Percentiles rank a stretch among this genome's conserved stretches.
Evolutionary conservation across 2,888 invertebrate genomes (phyloP).

Genomic region (Eupithecia subumbrata): DNA sequence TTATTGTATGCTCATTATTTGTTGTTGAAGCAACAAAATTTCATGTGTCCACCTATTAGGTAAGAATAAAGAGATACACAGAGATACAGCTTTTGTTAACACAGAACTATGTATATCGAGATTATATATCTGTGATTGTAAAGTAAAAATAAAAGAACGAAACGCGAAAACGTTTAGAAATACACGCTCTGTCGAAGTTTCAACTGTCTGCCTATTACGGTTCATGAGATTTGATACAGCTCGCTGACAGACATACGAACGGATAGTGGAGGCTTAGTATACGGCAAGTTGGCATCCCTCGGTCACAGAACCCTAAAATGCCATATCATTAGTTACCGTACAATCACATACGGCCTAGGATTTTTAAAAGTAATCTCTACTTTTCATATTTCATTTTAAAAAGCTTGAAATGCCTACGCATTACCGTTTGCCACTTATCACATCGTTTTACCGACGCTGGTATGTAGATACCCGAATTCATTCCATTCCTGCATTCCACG

Average conservation of each 20-base stretch:
- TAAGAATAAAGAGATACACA: neutral
- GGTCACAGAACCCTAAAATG: neutral
- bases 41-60: neutral
- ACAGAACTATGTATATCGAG: too few relatives aligned
- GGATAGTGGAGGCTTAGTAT: neutral
- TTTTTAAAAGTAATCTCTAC: neutral
- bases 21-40: neutral
- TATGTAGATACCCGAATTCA: conserved; percentile 1
- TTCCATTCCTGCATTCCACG: conserved; percentile 9
- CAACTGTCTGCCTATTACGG: neutral
- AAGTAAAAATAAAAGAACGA: too few relatives aligned
- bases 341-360: neutral
- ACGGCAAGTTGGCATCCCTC: neutral
- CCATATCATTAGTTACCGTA: neutral
- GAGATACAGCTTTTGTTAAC: too few relatives aligned
- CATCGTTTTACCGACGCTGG: neutral
- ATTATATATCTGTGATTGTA: too few relatives aligned
- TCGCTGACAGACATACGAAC: neutral
- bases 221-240: neutral
- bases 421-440: neutral
- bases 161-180: too few relatives aligned
- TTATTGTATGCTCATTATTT: too few relatives aligned
- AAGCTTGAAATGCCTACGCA: neutral
- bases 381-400: neutral
- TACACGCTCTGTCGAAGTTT: neutral